Evolutionary conservation across 2,797 vertebrate species (phyloP), one percentile per base, ranked within the genome.

Genomic region (Miichthys miiuy): DNA sequence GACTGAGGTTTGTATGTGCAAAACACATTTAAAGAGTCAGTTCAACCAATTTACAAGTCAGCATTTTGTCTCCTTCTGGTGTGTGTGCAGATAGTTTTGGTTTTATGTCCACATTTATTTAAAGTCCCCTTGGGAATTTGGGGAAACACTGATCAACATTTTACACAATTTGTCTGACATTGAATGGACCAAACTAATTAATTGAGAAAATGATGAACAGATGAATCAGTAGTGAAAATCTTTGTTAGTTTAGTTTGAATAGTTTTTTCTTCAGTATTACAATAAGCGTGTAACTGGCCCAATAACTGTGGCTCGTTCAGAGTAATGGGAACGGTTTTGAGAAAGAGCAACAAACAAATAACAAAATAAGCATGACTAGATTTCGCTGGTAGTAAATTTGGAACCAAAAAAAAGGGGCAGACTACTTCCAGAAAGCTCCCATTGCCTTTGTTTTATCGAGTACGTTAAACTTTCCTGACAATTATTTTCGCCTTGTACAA

Each of bases 1-100:
- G 97, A 87, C 82, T 2, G 95, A 98, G 96, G 98, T 98, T 92
- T 5, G 82, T 83, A 46, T 52, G 16, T 14, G 42, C 13, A 50
- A 50, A 27, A 42, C 25, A 13, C 14, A 44, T 14, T 50, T 20
- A 46, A 73, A 30, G 10, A 20, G 1, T 17, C 63, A 13, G 0
- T 55, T 48, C 2, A 57, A 11, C 64, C 17, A n/a, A 51, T 66
- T 14, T 20, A 23, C 12, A n/a, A 60, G 44, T 23, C 34, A 1
- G 50, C 0, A 14, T 41, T 12, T 50, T 27, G 25, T 30, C 5
- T 3, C 18, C 27, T 3, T 11, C 11, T 46, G n/a, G 10, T 23
- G 0, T 14, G 57, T 25, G 18, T 4, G 23, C 34, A 38, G n/a
- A 57, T 30, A 23, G n/a, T 44, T 48, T 41, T 1, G 21, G 18